Evolutionary conservation across 1,140 invertebrate genomes (phyloP), one percentile per base, ranked within the genome.

Genomic region (Homalodisca vitripennis): DNA sequence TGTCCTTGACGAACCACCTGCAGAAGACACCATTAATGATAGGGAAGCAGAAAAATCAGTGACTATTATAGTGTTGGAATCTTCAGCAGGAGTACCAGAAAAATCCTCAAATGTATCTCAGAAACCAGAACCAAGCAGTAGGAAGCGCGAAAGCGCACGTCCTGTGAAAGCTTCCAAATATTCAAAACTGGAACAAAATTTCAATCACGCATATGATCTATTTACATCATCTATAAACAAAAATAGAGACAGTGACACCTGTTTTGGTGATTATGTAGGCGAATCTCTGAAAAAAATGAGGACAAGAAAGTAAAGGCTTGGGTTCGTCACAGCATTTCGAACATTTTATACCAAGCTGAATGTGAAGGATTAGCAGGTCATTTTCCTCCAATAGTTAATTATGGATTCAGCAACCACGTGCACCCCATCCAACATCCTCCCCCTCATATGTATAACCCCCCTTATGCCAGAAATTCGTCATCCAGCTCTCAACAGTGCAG

Each of bases 221-320:
- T 20, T 62, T 2, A 62, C 57, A 62, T 27, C 57, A 62, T 6
- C 26, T 29, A 14, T 29, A 6, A 12, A 6, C 6, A 22, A 29
- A 29, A 62, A 31, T 26, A 62, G 20, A 20, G 27, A 29, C 20
- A 26, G 29, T 3, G 57, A 62, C 22, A 20, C 3, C 3, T 62
- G 57, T 62, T 62, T 62, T 62, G 57, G 57, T 6, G 57, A 62
- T 10, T 62, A 29, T 62, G 57, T 62, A 29, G 57, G 26, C 2
- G 57, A 62, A 29, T 62, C 57, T 3, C 29, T 62, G 22, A 62
- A 62, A 62, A 22, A 62, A 30, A 27, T 30, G 10, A 6, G 3
- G 30, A 62, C 20, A 62, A 26, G 27, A 62, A 31, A 31, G 20
- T 30, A 12, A 62, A 62, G n/a, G n/a, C 57, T 31, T 62, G 24